These are phyloP conservation scores for Choristoneura fumiferana DNA, from an alignment of 1,140 invertebrate species.

Conservation along the genomic window DNA sequence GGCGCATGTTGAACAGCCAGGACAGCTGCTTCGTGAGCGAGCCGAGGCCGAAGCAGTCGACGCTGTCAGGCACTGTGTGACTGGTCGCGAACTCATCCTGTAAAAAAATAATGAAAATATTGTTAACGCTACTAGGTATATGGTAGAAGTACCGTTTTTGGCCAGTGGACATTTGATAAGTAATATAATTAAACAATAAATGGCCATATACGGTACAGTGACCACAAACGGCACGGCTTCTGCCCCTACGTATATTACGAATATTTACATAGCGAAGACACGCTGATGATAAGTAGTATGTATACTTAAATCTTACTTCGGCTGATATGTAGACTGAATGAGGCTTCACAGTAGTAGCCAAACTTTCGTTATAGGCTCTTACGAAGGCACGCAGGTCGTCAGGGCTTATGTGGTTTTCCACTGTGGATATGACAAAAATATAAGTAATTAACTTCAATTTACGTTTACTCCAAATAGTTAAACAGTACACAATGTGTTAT, in stretches of 20 bases:
- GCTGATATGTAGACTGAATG: too few species aligned
- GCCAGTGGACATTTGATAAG: too few species aligned
- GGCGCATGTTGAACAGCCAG: constrained; percentile 54
- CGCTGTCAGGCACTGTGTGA: constrained; percentile 43
- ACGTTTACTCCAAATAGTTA: too few species aligned
- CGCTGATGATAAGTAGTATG: too few species aligned
- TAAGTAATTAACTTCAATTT: background rate
- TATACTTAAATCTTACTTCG: too few species aligned
- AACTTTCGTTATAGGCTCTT: constrained; percentile 23
- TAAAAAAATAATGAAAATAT: background rate
- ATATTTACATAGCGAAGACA: too few species aligned
- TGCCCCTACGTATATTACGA: too few species aligned
- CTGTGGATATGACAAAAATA: constrained; percentile 30
- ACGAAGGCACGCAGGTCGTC: constrained; percentile 59
- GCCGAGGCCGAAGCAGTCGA: constrained; percentile 63
- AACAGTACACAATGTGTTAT: too few species aligned
- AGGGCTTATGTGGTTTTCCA: constrained; percentile 67
- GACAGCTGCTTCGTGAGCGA: constrained; percentile 30
- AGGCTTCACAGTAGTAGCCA: background rate
- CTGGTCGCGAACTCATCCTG: constrained; percentile 36
- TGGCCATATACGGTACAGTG: too few species aligned
- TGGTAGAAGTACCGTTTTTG: too few species aligned
- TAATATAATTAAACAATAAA: too few species aligned
- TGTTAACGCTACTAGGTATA: background rate
- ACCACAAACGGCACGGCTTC: too few species aligned